Base-by-base conservation (phyloP, 1,140 invertebrate species). In the Leptinotarsa undecemlineata region DNA sequence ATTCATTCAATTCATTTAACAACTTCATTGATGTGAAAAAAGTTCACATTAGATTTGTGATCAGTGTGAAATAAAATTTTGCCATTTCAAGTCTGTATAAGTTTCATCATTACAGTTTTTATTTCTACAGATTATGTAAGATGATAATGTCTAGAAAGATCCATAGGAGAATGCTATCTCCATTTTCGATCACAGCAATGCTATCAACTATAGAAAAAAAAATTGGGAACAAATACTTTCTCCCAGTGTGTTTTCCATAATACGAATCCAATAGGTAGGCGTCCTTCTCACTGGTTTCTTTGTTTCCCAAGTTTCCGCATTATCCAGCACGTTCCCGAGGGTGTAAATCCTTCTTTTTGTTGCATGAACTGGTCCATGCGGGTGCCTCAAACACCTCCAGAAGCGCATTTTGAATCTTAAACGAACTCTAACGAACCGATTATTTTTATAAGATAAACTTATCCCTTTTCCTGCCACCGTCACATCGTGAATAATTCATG, bases 311-410 rank as follows among this genome's bases (percentile, higher is more conserved):
- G 77, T 70, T 70, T 77, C 74, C 75, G 76, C 77, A 76, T 78
- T 74, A 74, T 78, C 78, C 76, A 76, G 72, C 77, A 74, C 74
- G 76, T 72, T 78, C 15, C 74, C 72, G 76, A 76, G 79, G 77
- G 75, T 76, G 79, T 80, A 80, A 80, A 80, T 80, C 79, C 79
- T 80, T 78, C 79, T 80, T 80, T 80, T 80, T 80, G 79, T 80
- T 80, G 71, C 71, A 69, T 51, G 66, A 61, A 20, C 57, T 48
- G 42, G 68, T 42, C 47, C 33, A 76, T 76, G 75, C 75, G 75
- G 75, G 72, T 68, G 60, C 60, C 60, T 73, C 67, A 76, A 76
- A 76, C 75, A 76, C 75, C 60, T 75, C 72, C 23, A 60, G 42
- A 64, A 70, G 57, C 71, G 75, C 71, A 76, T 73, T 76, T 74